These are phyloP conservation scores for Aurelia sp. DNA, from an alignment of 30 jellyfish, hydroid and myxozoan species.

Conservation along the genomic window DNA sequence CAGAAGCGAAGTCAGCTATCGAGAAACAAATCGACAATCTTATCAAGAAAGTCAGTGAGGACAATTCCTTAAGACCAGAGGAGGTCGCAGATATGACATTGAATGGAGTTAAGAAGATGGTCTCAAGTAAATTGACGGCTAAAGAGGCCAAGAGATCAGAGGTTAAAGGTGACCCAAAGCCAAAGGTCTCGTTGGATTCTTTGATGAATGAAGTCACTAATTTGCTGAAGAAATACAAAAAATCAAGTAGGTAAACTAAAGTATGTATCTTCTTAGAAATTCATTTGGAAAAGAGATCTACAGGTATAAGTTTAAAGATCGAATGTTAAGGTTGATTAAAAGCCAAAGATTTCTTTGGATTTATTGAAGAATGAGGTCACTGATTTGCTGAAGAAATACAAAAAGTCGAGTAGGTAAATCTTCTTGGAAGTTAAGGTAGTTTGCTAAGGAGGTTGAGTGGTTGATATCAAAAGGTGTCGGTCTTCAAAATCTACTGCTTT, in stretches of 20 bases:
- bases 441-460: too few species aligned
- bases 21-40: neutral
- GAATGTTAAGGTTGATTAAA: slow-evolving; percentile 19
- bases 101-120: slow-evolving; percentile 31
- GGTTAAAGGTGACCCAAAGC: slow-evolving; percentile 40
- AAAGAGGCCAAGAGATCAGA: slow-evolving; percentile 4
- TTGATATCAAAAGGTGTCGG: neutral
- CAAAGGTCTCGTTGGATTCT: slow-evolving; percentile 20
- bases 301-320: too few species aligned
- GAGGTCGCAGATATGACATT: slow-evolving; percentile 23
- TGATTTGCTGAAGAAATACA: neutral
- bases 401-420: too few species aligned
- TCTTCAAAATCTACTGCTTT: too few species aligned
- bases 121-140: neutral
- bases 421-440: too few species aligned
- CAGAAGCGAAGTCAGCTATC: too few species aligned
- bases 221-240: neutral
- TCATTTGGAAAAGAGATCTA: neutral
- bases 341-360: slow-evolving; percentile 17
- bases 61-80: neutral
- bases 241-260: too few species aligned
- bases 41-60: neutral
- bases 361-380: neutral
- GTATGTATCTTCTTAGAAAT: too few species aligned
- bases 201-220: slow-evolving; percentile 1